Base-by-base conservation (phyloP, 2,888 invertebrate species). In the Xestoiulus laeticollis region DNA sequence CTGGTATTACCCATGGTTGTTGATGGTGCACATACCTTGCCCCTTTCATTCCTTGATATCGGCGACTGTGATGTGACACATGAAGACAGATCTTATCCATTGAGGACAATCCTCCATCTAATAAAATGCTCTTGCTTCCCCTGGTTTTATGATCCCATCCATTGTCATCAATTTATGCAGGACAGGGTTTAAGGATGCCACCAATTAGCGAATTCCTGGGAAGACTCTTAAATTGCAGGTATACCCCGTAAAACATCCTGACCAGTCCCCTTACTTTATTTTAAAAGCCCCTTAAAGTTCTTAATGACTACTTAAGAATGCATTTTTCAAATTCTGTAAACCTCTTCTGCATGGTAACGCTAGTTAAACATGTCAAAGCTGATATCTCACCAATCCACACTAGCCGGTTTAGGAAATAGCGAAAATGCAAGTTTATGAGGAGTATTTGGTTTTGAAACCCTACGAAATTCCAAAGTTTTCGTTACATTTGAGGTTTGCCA, bases 161-260 rank as follows among this genome's bases (percentile, higher is more conserved):
- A 53, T 53, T 53, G 53, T 53, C 53, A 53, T 68, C 68, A 26
- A 68, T 68, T 68, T 68, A 22, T 68, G 68, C 68, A 68, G 68
- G 26, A 68, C 68, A 68, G 26, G 68, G 68, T 19, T n/a, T 53
- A n/a, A n/a, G 53, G 53, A 53, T n/a, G 53, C n/a, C 4, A 19
- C 26, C 68, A 68, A 68, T 68, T 68, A 68, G 68, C 10, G 68
- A 68, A 68, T 68, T 68, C 68, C 68, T 26, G 6, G n/a, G 68
- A 68, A 68, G 26, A 26, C 68, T 68, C n/a, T 22, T n/a, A 10
- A 68, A 68, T 68, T 26, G 26, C 68, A 68, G 26, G 68, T 68
- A 68, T 68, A 26, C 10, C 22, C 68, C 22, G 26, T 12, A 26
- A 68, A 68, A 68, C 68, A 68, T 68, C 68, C 68, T 68, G 68